Evolutionary conservation across 2,113 vertebrate species (phyloP).

Genomic region (Saccopteryx bilineata): DNA sequence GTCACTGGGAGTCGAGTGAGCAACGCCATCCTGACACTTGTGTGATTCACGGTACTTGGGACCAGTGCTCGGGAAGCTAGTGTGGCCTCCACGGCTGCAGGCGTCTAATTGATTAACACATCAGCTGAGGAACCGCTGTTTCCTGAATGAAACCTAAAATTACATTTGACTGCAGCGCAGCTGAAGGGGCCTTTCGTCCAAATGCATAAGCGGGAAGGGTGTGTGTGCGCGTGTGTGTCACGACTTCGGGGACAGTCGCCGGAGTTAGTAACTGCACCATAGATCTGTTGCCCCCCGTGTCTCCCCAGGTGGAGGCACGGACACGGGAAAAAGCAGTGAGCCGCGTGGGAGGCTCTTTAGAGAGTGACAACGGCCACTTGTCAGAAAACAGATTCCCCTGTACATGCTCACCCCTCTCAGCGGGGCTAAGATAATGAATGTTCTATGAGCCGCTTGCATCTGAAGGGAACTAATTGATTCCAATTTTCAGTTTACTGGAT

Average conservation of each 20-base stretch:
- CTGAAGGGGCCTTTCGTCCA: background rate
- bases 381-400: background rate
- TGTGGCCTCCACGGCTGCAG: background rate
- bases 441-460: conserved; percentile 8
- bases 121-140: conserved; percentile 4
- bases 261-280: background rate
- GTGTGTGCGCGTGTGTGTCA: background rate
- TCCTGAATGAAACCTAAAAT: conserved; percentile 34
- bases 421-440: background rate
- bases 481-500: conserved; percentile 63
- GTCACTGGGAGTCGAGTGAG: background rate
- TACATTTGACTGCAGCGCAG: background rate
- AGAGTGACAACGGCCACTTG: background rate
- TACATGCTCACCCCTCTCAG: background rate
- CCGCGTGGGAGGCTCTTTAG: background rate
- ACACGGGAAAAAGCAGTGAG: background rate
- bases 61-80: rapidly evolving
- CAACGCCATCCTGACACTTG: background rate
- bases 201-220: background rate
- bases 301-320: background rate
- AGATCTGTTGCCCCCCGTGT: background rate
- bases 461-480: conserved; percentile 68
- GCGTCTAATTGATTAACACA: background rate
- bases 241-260: rapidly evolving
- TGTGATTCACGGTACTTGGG: background rate